Percentiles rank a stretch among this genome's conserved stretches.
Conservation (phyloP, 2,888 invertebrate genomes). For the Phasia obesa region DNA sequence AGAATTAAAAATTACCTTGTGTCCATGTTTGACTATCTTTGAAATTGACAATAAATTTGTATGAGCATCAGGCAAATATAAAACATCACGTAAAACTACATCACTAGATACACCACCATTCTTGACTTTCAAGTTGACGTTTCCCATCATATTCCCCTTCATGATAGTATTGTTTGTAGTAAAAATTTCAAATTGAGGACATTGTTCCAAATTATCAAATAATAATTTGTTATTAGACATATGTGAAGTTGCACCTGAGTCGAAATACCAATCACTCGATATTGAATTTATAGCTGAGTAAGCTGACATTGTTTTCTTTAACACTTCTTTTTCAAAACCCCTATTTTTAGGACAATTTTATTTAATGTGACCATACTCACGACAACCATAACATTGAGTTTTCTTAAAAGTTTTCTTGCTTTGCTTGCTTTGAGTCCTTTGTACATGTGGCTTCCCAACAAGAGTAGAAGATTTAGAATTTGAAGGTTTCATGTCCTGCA, state of each 20-base stretch:
- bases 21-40: no score
- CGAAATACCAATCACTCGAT: neutral
- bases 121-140: neutral
- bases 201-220: no score
- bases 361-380: neutral
- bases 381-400: no score
- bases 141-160: neutral
- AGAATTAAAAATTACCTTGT: no score
- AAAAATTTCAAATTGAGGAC: neutral
- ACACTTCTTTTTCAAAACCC: neutral
- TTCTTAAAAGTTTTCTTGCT: no score
- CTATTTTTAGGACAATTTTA: neutral
- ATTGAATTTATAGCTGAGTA: neutral
- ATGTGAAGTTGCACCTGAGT: neutral
- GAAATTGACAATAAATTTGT: no score
- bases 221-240: no score
- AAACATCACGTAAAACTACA: neutral
- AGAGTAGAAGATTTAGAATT: no score
- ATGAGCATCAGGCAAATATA: no score
- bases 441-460: neutral
- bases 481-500: no score
- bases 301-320: no score
- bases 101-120: neutral
- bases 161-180: neutral
- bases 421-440: no score